These are phyloP conservation scores for Connochaetes taurinus DNA, from an alignment of 2,113 vertebrate species.

Conservation along the genomic window DNA sequence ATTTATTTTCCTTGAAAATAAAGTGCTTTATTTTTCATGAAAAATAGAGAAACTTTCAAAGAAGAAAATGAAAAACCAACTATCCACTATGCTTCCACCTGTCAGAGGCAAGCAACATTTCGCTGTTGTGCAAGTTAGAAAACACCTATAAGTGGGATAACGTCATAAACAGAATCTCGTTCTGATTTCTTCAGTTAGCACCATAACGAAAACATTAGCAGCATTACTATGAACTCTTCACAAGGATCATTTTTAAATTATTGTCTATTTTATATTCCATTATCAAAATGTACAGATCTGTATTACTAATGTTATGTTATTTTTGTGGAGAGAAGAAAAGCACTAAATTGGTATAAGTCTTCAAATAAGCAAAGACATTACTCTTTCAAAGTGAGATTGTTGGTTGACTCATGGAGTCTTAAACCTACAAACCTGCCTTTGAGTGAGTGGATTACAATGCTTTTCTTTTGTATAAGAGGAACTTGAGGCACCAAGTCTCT, in stretches of 20 bases:
- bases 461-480: neutral
- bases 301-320: conserved; percentile 21
- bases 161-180: neutral
- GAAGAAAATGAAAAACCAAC: neutral
- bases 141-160: neutral
- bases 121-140: neutral
- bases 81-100: neutral
- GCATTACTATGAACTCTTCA: neutral
- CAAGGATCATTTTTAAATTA: neutral
- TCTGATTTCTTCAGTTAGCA: neutral
- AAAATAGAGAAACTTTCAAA: conserved; percentile 40
- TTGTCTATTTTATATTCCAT: conserved; percentile 6
- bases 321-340: neutral
- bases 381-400: neutral
- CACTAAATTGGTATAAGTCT: neutral
- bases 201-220: neutral
- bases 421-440: neutral
- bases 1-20: conserved; percentile 54
- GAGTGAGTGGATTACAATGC: neutral
- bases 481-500: neutral
- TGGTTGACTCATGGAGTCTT: neutral
- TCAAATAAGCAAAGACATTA: neutral
- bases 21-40: neutral
- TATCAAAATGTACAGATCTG: conserved; percentile 14
- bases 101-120: neutral